Evolutionary conservation across 1,140 invertebrate genomes (phyloP).

Genomic region (Leptinotarsa undecemlineata): DNA sequence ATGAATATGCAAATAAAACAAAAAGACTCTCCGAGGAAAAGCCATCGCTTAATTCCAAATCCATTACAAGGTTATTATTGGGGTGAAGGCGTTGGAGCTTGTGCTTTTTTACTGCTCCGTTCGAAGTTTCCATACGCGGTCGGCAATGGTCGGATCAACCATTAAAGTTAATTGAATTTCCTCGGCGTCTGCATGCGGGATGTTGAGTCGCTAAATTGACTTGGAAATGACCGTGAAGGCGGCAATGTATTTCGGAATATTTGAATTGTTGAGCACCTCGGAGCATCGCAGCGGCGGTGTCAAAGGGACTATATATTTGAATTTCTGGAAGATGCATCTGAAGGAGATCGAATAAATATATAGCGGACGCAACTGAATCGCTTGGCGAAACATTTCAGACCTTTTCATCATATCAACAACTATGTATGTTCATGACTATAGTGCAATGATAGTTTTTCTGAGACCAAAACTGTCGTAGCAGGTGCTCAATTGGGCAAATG

Average conservation of each 20-base stretch:
- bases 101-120: constrained; percentile 46
- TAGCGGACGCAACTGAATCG: no score
- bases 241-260: constrained; percentile 46
- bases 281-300: constrained; percentile 1
- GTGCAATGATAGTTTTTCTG: no score
- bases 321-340: no score
- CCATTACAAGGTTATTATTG: constrained; percentile 51
- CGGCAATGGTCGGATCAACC: constrained; percentile 53
- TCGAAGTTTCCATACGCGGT: constrained; percentile 34
- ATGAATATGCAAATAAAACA: constrained; percentile 48
- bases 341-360: no score
- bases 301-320: background rate
- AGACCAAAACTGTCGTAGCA: no score
- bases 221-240: constrained; percentile 53
- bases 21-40: constrained; percentile 41
- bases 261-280: constrained; percentile 27
- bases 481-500: no score
- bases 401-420: no score
- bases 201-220: constrained; percentile 55
- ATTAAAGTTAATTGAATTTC: constrained; percentile 58
- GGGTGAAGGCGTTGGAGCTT: constrained; percentile 36
- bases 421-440: no score
- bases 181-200: constrained; percentile 51
- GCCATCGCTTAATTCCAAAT: constrained; percentile 51
- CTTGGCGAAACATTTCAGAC: background rate